These are phyloP conservation scores for Acestrorhynchus altus DNA, from an alignment of 2,797 vertebrate genomes.

Conservation along the genomic window DNA sequence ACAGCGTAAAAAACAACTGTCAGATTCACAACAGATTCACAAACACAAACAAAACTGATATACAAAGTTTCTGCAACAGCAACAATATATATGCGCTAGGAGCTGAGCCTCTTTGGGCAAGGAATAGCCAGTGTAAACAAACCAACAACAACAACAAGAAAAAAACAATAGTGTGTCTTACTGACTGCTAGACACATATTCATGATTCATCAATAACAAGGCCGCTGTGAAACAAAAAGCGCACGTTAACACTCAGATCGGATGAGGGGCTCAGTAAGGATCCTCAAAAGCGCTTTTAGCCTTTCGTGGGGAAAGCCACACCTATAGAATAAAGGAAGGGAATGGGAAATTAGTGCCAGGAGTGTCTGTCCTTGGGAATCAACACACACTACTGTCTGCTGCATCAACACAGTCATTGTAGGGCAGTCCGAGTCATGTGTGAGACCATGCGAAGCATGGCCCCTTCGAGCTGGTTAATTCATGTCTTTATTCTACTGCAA, in stretches of 20 bases:
- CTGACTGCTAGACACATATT: conserved; percentile 82
- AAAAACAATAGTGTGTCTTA: conserved; percentile 82
- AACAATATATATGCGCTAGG: conserved; percentile 7
- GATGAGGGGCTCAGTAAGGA: conserved; percentile 89
- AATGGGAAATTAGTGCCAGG: conserved; percentile 84
- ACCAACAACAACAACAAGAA: too few species aligned
- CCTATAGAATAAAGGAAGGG: conserved; percentile 91
- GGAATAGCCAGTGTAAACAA: conserved; percentile 63
- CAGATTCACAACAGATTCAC: too few species aligned
- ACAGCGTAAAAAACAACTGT: too few species aligned
- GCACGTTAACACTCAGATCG: conserved; percentile 85
- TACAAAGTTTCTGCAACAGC: too few species aligned
- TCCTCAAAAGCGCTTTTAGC: conserved; percentile 88
- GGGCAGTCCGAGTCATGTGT: conserved; percentile 30
- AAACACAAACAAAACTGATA: too few species aligned
- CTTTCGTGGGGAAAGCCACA: conserved; percentile 92
- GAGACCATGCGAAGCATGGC: conserved; percentile 4
- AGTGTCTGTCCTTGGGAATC: conserved; percentile 65
- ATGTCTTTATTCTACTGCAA: conserved; percentile 5
- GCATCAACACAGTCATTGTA: conserved; percentile 43
- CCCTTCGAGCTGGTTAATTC: neutral
- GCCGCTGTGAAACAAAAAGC: conserved; percentile 85
- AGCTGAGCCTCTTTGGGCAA: conserved; percentile 35
- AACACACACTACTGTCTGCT: conserved; percentile 48
- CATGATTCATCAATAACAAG: conserved; percentile 76